Evolutionary conservation across 1,140 invertebrate genomes (phyloP).

Genomic region (Himalopsyche phryganea): DNA sequence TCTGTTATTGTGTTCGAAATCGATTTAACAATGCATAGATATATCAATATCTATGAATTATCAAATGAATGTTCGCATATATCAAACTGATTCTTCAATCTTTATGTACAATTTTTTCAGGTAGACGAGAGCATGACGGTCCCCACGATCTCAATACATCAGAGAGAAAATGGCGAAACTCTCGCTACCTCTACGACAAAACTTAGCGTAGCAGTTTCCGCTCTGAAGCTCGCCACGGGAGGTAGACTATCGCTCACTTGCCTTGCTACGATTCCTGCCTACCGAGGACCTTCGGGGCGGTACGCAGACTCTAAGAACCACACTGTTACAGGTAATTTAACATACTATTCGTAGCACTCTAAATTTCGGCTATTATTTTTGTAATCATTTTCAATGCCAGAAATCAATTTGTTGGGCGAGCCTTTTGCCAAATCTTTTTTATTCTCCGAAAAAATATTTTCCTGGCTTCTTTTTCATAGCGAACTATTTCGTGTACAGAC

Average conservation of each 20-base stretch:
- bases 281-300: conserved; percentile 57
- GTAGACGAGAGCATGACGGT: conserved; percentile 46
- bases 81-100: neutral
- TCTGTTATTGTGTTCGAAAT: too few relatives aligned
- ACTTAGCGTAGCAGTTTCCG: conserved; percentile 61
- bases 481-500: too few relatives aligned
- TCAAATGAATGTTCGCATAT: too few relatives aligned
- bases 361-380: neutral
- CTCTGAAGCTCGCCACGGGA: conserved; percentile 60
- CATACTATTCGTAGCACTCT: too few relatives aligned
- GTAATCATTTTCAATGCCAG: neutral
- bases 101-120: conserved; percentile 31
- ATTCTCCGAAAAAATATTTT: too few relatives aligned
- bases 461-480: too few relatives aligned
- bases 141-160: conserved; percentile 39
- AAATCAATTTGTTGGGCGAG: too few relatives aligned
- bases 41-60: too few relatives aligned
- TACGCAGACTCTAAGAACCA: conserved; percentile 66
- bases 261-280: conserved; percentile 68
- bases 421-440: conserved; percentile 6
- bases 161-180: conserved; percentile 38
- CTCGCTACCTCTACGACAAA: conserved; percentile 43
- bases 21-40: too few relatives aligned
- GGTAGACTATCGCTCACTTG: conserved; percentile 67
- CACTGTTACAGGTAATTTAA: conserved; percentile 57